A percentile compares a stretch with the other conserved stretches of the same genome.
These are phyloP conservation scores for Brachyopa scutellaris DNA, from an alignment of 2,888 invertebrate genomes.

Conservation along the genomic window DNA sequence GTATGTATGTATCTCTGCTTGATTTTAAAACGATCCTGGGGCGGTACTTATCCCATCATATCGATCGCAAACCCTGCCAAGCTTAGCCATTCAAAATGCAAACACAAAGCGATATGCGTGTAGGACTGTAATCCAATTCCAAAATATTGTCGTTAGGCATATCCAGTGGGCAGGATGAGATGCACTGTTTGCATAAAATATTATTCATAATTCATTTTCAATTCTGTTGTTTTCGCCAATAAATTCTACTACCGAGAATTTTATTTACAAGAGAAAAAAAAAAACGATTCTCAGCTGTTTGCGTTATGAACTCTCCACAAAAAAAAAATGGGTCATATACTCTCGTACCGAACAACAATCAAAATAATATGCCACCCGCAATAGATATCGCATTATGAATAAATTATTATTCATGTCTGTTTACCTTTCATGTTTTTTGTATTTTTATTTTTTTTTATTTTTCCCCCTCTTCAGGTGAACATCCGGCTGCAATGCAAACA, in stretches of 20 bases:
- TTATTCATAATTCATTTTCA: slow-evolving; percentile 34
- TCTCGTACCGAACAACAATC: not conserved
- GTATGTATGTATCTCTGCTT: no score
- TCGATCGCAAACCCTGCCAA: not conserved
- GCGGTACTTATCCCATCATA: no score
- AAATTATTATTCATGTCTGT: slow-evolving; percentile 19
- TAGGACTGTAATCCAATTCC: not conserved
- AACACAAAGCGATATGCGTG: not conserved
- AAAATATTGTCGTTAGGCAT: no score
- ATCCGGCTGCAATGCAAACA: slow-evolving; percentile 93
- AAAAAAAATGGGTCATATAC: not conserved
- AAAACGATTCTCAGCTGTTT: not conserved
- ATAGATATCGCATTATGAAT: slow-evolving; percentile 24
- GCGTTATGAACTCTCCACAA: not conserved
- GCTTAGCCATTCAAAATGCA: not conserved
- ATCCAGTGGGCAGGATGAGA: no score
- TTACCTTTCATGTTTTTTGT: not conserved
- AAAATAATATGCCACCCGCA: not conserved
- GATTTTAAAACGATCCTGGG: not conserved
- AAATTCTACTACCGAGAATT: not conserved
- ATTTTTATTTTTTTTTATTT: not conserved
- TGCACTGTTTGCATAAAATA: not conserved
- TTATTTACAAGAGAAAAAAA: not conserved
- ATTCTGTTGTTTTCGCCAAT: slow-evolving; percentile 19
- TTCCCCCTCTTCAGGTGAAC: slow-evolving; percentile 85